Evolutionary conservation across 2,113 vertebrate genomes (phyloP), one percentile per base, ranked within the genome.

Genomic region (Semnornis frantzii): DNA sequence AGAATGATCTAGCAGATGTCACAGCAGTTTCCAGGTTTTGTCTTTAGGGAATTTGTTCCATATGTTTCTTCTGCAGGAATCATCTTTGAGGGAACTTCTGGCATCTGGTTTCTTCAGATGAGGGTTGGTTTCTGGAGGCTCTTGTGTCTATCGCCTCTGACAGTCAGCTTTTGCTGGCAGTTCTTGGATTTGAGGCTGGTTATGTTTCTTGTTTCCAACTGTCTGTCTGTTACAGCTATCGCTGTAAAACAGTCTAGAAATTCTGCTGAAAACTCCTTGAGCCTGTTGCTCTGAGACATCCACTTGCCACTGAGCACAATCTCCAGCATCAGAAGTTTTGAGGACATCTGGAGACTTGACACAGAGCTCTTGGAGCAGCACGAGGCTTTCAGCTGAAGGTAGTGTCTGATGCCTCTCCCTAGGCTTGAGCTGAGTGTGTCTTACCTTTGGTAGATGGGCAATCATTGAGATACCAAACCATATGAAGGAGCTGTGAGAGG

Each of bases 1-100:
- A 64, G 42, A 90, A 70, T 73, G 72, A 77, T 34, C 69, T 81
- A 93, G 83, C 73, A 74, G 83, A 86, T 90, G 89, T 93, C 86
- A 90, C 65, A 78, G 86, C 60, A 81, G 86, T 60, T 92, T 60
- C 60, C 18, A 77, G 73, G 34, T 80, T 90, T 3, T 60, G 58
- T 84, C 92, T 87, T 76, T 14, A 64, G 82, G 83, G 88, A 88
- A 85, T 90, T 93, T 94, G 64, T 88, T 85, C 88, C 88, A 77
- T 90, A 80, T 93, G 91, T 31, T 88, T 7, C 85, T 76, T 79
- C 72, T 52, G 4, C 27, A 80, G 57, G 69, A 69, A 70, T 80
- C 31, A 3, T 81, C 54, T 42, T 30, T n/a, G 27, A 37, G 27
- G 80, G n/a, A 92, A 20, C 57, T 93, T 90, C 65, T 88, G 60